Percentiles rank a stretch among this genome's conserved stretches.
Evolutionary conservation across 2,888 invertebrate species (phyloP).

Genomic region (Galeruca laticollis): DNA sequence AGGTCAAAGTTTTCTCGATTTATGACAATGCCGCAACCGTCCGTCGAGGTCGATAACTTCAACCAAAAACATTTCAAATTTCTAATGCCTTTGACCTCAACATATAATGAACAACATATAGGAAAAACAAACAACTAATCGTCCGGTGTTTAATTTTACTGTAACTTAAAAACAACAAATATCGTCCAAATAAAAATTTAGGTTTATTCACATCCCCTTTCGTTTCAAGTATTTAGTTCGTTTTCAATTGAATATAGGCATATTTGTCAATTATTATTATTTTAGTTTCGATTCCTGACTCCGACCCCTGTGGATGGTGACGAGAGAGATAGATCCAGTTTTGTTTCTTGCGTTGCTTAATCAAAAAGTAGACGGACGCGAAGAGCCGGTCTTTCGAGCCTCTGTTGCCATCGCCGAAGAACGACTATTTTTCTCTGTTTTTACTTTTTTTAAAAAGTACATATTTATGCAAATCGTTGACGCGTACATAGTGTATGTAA

Average conservation of each 20-base stretch:
- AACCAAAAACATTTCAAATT: too few relatives aligned
- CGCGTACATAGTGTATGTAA: slow-evolving; percentile 30
- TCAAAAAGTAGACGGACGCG: slow-evolving; percentile 49
- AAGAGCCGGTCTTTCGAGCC: slow-evolving; percentile 46
- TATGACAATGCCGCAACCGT: too few relatives aligned
- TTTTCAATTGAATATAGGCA: background rate
- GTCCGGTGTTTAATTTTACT: too few relatives aligned
- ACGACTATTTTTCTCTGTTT: slow-evolving; percentile 47
- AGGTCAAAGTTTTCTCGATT: too few relatives aligned
- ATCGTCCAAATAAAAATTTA: too few relatives aligned
- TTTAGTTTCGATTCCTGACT: background rate
- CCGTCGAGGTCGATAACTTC: too few relatives aligned
- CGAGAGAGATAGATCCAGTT: slow-evolving; percentile 49
- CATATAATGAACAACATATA: too few relatives aligned
- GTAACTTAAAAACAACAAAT: too few relatives aligned
- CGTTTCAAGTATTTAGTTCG: background rate
- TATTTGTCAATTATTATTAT: too few relatives aligned
- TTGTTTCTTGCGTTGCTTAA: slow-evolving; percentile 50
- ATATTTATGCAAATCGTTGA: slow-evolving; percentile 52
- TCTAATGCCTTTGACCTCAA: too few relatives aligned
- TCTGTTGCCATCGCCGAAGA: slow-evolving; percentile 12
- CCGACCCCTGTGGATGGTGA: slow-evolving; percentile 18
- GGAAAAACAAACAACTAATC: too few relatives aligned
- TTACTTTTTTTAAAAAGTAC: slow-evolving; percentile 49
- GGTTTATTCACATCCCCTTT: too few relatives aligned